Evolutionary conservation across 2,113 vertebrate genomes (phyloP).

Genomic region (Otis tarda): DNA sequence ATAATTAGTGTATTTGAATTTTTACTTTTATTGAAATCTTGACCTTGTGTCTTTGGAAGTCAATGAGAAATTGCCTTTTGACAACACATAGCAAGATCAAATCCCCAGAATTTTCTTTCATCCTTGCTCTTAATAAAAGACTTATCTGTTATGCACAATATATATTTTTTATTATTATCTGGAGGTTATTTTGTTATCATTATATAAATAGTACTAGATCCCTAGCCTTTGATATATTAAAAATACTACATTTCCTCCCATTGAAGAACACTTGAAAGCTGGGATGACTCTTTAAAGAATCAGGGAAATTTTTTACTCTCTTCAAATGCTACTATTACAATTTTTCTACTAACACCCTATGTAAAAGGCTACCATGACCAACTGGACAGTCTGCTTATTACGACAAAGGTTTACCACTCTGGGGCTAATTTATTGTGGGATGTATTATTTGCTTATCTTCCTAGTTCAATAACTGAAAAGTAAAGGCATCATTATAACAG

Average conservation of each 20-base stretch:
- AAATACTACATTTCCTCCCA: neutral
- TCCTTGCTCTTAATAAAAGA: neutral
- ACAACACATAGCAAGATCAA: neutral
- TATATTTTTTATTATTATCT: neutral
- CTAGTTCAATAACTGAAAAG: conserved; percentile 8
- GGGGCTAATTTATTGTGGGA: conserved; percentile 26
- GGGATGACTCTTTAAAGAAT: neutral
- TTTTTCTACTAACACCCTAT: neutral
- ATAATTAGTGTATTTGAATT: neutral
- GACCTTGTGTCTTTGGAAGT: neutral
- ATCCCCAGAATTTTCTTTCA: neutral
- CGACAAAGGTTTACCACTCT: conserved; percentile 24
- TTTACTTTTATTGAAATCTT: neutral
- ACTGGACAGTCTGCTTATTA: conserved; percentile 3
- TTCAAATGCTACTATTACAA: neutral
- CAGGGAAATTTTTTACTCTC: neutral
- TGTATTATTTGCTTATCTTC: neutral
- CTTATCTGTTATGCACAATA: neutral
- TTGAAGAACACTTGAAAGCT: neutral
- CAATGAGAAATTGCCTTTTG: neutral
- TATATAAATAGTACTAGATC: neutral
- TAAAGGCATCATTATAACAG: neutral
- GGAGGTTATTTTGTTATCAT: neutral
- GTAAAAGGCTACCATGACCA: conserved; percentile 30
- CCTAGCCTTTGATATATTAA: neutral